These are phyloP conservation scores for Papilio machaon DNA, from an alignment of 1,140 invertebrate species.

Conservation along the genomic window DNA sequence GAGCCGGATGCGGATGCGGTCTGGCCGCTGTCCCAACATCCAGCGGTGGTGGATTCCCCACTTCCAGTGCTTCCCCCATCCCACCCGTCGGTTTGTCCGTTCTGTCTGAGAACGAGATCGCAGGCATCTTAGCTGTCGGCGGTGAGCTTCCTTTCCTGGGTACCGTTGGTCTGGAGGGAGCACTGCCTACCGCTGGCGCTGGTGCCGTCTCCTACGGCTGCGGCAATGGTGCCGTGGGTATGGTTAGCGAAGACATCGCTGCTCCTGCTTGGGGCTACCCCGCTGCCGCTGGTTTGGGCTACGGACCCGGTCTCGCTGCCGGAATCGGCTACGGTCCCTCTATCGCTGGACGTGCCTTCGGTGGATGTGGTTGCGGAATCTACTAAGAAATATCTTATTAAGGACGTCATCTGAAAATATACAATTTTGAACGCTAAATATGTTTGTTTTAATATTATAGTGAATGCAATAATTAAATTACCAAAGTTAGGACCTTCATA, in stretches of 20 bases:
- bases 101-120: conserved; percentile 9
- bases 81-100: conserved; percentile 40
- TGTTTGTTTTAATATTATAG: neutral
- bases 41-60: conserved; percentile 49
- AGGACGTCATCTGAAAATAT: too few relatives aligned
- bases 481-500: too few relatives aligned
- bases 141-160: conserved; percentile 23
- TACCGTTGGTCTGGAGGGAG: neutral
- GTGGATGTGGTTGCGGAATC: conserved; percentile 23
- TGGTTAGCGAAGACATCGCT: neutral
- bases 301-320: conserved; percentile 23
- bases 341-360: neutral
- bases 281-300: conserved; percentile 10
- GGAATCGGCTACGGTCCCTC: conserved; percentile 13
- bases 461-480: too few relatives aligned
- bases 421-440: neutral
- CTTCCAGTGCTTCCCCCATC: conserved; percentile 51
- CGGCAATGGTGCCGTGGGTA: neutral
- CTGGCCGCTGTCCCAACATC: conserved; percentile 27
- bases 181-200: neutral
- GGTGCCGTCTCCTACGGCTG: neutral
- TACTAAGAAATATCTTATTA: too few relatives aligned
- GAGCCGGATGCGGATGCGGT: conserved; percentile 40
- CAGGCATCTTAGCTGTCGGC: conserved; percentile 4
- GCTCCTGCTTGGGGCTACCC: neutral